Conservation (phyloP, 2,888 invertebrate species). For the Plagodis dolabraria region DNA sequence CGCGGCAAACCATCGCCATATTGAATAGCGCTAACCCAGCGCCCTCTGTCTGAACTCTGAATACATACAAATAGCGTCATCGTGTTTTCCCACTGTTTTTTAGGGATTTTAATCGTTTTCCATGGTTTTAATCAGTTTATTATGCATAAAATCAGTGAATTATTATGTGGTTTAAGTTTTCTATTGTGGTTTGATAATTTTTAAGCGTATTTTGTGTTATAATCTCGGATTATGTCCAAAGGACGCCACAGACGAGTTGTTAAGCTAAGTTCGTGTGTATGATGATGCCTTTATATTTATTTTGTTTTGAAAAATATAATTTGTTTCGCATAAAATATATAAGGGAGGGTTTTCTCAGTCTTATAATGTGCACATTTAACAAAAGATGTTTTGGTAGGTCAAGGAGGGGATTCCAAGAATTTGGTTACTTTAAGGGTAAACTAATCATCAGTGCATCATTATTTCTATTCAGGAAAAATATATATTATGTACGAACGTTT, state of each 20-base stretch:
- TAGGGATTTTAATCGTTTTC: slow-evolving; percentile 65
- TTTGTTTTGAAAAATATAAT: slow-evolving; percentile 1
- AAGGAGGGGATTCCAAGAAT: too few species aligned
- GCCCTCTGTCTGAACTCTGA: slow-evolving; percentile 71
- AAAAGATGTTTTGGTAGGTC: too few species aligned
- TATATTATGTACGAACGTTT: too few species aligned
- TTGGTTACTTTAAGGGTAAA: too few species aligned
- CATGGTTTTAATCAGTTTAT: slow-evolving; percentile 44
- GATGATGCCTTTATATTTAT: slow-evolving; percentile 27
- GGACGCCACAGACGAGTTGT: slow-evolving; percentile 58
- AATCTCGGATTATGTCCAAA: slow-evolving; percentile 48
- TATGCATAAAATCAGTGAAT: slow-evolving; percentile 57
- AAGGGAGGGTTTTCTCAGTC: neutral
- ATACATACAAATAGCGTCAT: slow-evolving; percentile 61
- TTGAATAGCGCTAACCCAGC: slow-evolving; percentile 68
- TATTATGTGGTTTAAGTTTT: slow-evolving; percentile 48
- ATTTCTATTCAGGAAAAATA: too few species aligned
- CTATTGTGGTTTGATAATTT: slow-evolving; percentile 41
- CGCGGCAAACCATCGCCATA: slow-evolving; percentile 75
- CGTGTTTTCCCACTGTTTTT: slow-evolving; percentile 73
- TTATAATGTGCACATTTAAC: too few species aligned
- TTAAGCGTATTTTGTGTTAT: slow-evolving; percentile 48
- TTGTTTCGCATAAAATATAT: neutral
- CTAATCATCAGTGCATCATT: too few species aligned
- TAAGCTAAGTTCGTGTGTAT: slow-evolving; percentile 70